These are phyloP conservation scores for Spermophilus dauricus DNA, from an alignment of 2,113 vertebrate species.

Conservation along the genomic window DNA sequence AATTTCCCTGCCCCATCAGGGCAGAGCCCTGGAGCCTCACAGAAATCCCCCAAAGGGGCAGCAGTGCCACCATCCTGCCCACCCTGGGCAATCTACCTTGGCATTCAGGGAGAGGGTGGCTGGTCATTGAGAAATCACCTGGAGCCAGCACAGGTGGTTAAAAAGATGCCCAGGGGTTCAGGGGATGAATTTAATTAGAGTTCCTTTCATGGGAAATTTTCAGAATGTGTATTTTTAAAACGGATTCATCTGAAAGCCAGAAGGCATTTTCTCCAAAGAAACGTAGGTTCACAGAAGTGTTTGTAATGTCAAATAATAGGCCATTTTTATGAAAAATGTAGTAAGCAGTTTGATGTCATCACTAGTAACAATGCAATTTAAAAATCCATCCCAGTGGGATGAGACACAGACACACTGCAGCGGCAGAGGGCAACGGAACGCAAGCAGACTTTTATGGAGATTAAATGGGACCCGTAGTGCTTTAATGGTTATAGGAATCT, in stretches of 20 bases:
- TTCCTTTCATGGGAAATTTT: neutral
- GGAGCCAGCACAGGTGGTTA: neutral
- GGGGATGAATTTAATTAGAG: neutral
- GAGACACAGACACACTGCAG: neutral
- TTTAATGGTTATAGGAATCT: neutral
- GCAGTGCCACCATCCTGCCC: fast-evolving
- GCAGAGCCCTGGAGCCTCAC: neutral
- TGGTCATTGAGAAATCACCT: neutral
- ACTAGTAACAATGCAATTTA: neutral
- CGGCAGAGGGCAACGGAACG: neutral
- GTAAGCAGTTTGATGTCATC: neutral
- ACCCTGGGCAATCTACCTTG: fast-evolving
- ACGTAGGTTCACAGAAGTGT: neutral
- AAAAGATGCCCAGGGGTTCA: neutral
- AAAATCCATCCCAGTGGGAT: neutral
- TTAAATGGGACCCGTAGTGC: too few species aligned
- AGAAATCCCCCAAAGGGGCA: fast-evolving
- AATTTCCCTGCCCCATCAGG: fast-evolving
- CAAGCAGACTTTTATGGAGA: fast-evolving
- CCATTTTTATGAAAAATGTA: neutral
- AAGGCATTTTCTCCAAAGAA: neutral
- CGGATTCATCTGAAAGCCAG: neutral
- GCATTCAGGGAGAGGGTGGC: fast-evolving
- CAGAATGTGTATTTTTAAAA: neutral
- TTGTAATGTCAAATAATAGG: neutral